Evolutionary conservation across 2,797 vertebrate genomes (phyloP).

Genomic region (Odontamblyopus lacepedii): DNA sequence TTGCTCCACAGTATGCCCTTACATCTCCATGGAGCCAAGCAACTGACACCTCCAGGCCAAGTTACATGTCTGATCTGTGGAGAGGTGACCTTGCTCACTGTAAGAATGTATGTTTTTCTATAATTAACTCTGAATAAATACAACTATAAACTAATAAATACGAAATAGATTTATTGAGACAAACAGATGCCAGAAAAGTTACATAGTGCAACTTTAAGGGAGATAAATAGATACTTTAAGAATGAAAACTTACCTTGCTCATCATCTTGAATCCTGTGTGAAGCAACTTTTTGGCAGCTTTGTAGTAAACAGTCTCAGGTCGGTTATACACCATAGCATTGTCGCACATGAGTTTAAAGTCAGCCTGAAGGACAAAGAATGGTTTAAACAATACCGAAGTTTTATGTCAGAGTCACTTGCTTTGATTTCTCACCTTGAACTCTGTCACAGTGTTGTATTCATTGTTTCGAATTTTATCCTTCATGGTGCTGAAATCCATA

Average conservation of each 20-base stretch:
- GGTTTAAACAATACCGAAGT: not conserved
- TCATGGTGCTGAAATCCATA: conserved; percentile 99
- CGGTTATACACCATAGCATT: conserved; percentile 99
- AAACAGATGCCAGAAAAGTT: too few relatives aligned
- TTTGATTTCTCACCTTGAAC: conserved; percentile 87
- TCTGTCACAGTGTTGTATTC: conserved; percentile 98
- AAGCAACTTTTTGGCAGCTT: conserved; percentile 96
- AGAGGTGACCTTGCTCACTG: too few relatives aligned
- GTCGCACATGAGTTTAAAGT: conserved; percentile 99
- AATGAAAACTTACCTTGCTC: conserved; percentile 90
- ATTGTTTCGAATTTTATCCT: conserved; percentile 90
- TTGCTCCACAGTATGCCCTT: too few relatives aligned
- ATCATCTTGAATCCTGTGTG: conserved; percentile 99
- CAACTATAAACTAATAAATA: too few relatives aligned
- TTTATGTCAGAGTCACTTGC: not conserved
- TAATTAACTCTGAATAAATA: too few relatives aligned
- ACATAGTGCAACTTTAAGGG: too few relatives aligned
- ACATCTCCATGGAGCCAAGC: too few relatives aligned
- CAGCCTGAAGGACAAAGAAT: conserved; percentile 80
- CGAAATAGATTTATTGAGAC: too few relatives aligned
- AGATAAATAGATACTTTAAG: too few relatives aligned
- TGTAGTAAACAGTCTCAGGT: conserved; percentile 98
- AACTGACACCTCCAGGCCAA: too few relatives aligned
- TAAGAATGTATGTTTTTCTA: too few relatives aligned
- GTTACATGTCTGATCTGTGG: too few relatives aligned